A percentile compares a stretch with the other conserved stretches of the same genome.
Conservation (phyloP, 1,140 invertebrate genomes). For the Solen grandis region DNA sequence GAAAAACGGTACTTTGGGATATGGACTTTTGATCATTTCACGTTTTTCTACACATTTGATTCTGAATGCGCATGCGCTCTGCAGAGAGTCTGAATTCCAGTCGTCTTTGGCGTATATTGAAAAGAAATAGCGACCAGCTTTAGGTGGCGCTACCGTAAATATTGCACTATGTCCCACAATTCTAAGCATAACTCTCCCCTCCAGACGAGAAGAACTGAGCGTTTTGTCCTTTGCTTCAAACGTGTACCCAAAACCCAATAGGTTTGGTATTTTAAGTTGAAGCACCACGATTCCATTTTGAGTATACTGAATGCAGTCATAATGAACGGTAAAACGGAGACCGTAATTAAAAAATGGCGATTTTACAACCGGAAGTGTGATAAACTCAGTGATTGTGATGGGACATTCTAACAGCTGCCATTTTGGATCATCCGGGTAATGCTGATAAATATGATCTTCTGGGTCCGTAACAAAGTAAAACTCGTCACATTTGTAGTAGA, state of each 20-base stretch:
- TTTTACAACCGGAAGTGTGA: conserved; percentile 81
- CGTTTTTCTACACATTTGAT: conserved; percentile 74
- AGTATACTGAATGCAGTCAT: conserved; percentile 75
- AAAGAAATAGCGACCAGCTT: conserved; percentile 76
- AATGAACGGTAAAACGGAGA: conserved; percentile 75
- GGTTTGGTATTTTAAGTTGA: conserved; percentile 71
- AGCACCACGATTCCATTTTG: conserved; percentile 74
- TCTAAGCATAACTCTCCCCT: conserved; percentile 74
- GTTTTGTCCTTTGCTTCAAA: conserved; percentile 71
- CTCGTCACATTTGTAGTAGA: conserved; percentile 79
- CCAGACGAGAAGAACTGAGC: conserved; percentile 64
- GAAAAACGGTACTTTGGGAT: conserved; percentile 75
- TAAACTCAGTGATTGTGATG: conserved; percentile 82
- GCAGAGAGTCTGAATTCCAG: conserved; percentile 76
- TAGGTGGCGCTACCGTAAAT: conserved; percentile 76
- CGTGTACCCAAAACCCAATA: conserved; percentile 74
- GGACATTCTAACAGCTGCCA: conserved; percentile 83
- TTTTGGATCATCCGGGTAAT: conserved; percentile 82
- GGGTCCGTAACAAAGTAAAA: conserved; percentile 84
- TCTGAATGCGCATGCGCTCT: conserved; percentile 77
- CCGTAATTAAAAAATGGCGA: conserved; percentile 79
- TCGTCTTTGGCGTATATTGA: conserved; percentile 77
- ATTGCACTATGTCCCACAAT: conserved; percentile 77
- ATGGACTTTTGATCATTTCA: conserved; percentile 70
- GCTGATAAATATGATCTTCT: conserved; percentile 83